phyloP scores from a whole-genome alignment of 2,797 vertebrate species.

The Tenualosa thibaudeaui region DNA sequence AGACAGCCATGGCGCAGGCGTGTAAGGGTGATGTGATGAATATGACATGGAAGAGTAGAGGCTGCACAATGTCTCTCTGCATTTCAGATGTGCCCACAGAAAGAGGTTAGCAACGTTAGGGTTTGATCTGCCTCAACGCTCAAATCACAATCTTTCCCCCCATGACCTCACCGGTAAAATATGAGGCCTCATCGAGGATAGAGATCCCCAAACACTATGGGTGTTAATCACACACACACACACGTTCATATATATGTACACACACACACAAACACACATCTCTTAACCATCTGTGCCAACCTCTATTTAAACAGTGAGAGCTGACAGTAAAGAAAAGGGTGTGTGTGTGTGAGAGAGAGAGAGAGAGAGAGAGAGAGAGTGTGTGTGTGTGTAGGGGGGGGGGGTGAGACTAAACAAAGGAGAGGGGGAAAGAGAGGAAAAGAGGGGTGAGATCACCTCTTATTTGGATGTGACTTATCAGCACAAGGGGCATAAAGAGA shows the following conservation, averaged over 20 bases:
- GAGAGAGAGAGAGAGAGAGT: background rate
- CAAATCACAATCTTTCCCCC: conserved; percentile 67
- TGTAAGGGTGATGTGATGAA: background rate
- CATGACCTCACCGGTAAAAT: conserved; percentile 77
- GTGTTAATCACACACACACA: conserved; percentile 68
- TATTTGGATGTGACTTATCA: conserved; percentile 56
- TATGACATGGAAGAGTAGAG: background rate
- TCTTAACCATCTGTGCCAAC: conserved; percentile 40
- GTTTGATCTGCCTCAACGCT: conserved; percentile 58
- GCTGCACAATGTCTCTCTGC: conserved; percentile 51
- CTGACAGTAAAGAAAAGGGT: conserved; percentile 35
- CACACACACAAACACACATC: conserved; percentile 20
- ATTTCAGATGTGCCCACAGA: conserved; percentile 7
- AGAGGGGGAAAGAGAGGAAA: conserved; percentile 30
- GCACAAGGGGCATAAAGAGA: conserved; percentile 35
- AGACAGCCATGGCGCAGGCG: background rate
- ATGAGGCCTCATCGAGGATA: conserved; percentile 72
- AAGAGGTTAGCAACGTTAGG: background rate
- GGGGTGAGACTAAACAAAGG: conserved; percentile 49
- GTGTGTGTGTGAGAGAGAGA: background rate
- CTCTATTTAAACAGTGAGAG: conserved; percentile 40
- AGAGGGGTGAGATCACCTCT: conserved; percentile 55
- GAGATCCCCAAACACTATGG: conserved; percentile 74
- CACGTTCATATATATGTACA: conserved; percentile 40
- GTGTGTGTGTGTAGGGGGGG: background rate